These are phyloP conservation scores for Tipula vernalis DNA, from an alignment of 2,888 invertebrate genomes.

Conservation along the genomic window DNA sequence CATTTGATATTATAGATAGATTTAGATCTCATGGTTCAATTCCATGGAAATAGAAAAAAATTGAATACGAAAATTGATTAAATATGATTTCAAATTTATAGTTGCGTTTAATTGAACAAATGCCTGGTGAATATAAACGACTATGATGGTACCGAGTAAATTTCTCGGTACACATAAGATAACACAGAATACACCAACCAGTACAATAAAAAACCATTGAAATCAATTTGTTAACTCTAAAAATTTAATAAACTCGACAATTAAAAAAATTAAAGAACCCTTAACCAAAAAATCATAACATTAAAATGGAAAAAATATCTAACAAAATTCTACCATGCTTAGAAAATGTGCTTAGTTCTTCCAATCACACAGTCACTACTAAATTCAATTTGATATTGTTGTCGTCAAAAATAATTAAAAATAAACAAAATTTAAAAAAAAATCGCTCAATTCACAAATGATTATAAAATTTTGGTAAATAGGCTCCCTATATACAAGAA, in stretches of 20 bases:
- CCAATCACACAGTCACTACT: slow-evolving; percentile 35
- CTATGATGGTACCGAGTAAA: neutral
- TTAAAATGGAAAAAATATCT: neutral
- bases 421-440: neutral
- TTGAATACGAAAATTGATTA: neutral
- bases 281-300: neutral
- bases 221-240: neutral
- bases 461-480: neutral
- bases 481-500: slow-evolving; percentile 6
- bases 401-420: neutral
- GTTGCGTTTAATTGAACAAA: neutral
- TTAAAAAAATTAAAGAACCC: neutral
- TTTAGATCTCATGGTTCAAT: neutral
- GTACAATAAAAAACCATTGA: neutral
- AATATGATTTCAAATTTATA: neutral
- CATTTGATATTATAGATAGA: neutral
- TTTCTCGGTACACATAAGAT: too few species aligned
- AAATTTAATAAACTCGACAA: neutral
- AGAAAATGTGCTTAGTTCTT: slow-evolving; percentile 40
- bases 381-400: slow-evolving; percentile 15
- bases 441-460: slow-evolving; percentile 10
- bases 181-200: too few species aligned
- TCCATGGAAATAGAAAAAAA: neutral
- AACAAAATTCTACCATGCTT: slow-evolving; percentile 38
- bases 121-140: neutral